Conservation (phyloP, 2,888 invertebrate genomes). For the Coelogynopora nodosa region DNA sequence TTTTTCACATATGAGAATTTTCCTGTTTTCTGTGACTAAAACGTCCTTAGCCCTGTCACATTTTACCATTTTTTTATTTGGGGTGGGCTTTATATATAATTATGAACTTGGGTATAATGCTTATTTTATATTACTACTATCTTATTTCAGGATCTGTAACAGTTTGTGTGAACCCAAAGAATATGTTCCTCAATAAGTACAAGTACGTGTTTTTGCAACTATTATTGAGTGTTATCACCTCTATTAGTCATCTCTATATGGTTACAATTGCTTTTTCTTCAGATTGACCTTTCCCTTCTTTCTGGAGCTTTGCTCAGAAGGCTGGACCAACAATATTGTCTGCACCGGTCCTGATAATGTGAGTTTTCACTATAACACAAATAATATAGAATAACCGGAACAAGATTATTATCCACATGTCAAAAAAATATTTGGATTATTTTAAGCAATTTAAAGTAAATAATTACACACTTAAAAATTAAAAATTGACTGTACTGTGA, state of each 20-base stretch:
- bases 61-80: too few relatives aligned
- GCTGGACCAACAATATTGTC: slow-evolving; percentile 59
- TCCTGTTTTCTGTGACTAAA: too few relatives aligned
- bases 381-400: too few relatives aligned
- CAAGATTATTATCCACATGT: too few relatives aligned
- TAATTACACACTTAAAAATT: too few relatives aligned
- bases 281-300: slow-evolving; percentile 54
- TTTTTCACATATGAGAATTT: too few relatives aligned
- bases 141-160: slow-evolving; percentile 54
- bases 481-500: too few relatives aligned
- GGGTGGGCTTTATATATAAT: too few relatives aligned
- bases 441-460: too few relatives aligned
- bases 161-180: slow-evolving; percentile 55
- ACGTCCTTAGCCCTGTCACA: too few relatives aligned
- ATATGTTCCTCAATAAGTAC: slow-evolving; percentile 51
- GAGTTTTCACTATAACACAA: too few relatives aligned
- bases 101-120: background rate
- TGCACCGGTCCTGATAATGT: slow-evolving; percentile 50
- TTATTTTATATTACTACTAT: background rate
- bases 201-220: background rate
- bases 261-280: slow-evolving; percentile 29
- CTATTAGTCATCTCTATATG: background rate
- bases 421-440: too few relatives aligned
- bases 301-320: slow-evolving; percentile 56
- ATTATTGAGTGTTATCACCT: background rate